phyloP scores from a whole-genome alignment of 2,797 vertebrate genomes.

The Meriones psammophilus region DNA sequence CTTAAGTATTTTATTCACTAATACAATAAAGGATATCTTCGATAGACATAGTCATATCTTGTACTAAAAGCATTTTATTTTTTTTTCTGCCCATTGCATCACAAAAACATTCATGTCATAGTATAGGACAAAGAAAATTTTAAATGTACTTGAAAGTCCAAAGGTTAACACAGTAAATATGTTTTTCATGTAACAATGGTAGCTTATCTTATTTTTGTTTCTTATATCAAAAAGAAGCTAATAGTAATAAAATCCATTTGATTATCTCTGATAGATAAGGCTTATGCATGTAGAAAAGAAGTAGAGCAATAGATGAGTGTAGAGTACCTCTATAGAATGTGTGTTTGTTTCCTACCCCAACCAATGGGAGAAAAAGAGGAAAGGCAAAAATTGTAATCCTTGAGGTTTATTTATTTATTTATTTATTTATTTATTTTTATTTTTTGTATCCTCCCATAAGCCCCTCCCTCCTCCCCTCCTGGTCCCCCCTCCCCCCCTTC shows the following conservation, averaged over 20 bases:
- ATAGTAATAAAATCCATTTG: conserved; percentile 10
- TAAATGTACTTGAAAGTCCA: not conserved
- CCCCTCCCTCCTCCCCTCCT: too few relatives aligned
- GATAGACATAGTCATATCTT: not conserved
- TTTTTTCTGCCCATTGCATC: conserved; percentile 12
- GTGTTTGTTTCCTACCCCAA: not conserved
- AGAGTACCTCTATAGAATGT: not conserved
- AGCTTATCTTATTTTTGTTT: not conserved
- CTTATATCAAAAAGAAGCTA: not conserved
- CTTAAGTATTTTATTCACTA: not conserved
- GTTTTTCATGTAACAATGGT: not conserved
- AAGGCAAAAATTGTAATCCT: not conserved
- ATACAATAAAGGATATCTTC: not conserved
- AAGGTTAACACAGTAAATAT: not conserved
- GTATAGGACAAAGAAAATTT: not conserved
- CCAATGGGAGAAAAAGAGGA: not conserved
- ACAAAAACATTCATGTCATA: conserved; percentile 19
- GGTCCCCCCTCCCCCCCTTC: too few relatives aligned
- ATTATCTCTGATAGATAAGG: not conserved
- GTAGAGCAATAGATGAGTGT: not conserved
- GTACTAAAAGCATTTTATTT: conserved; percentile 35
- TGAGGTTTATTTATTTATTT: too few relatives aligned
- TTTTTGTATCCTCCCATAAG: too few relatives aligned
- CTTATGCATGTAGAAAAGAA: not conserved
- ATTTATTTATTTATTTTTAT: too few relatives aligned